Conservation (phyloP, 1,140 invertebrate genomes). For the Neotoxoptera formosana region DNA sequence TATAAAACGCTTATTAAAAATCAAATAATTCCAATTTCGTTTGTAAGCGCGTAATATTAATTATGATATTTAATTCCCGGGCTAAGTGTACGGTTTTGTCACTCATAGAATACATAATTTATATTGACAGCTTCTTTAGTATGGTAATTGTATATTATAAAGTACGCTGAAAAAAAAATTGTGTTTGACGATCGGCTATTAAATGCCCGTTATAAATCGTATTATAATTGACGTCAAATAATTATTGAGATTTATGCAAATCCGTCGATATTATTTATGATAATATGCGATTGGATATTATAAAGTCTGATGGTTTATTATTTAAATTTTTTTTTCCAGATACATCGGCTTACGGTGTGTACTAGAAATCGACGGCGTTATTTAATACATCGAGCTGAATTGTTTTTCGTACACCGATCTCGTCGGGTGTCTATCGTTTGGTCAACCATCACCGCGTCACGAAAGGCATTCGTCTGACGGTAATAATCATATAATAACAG, state of each 20-base stretch:
- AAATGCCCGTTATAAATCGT: not conserved
- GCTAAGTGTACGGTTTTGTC: not conserved
- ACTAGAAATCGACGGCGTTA: too few species aligned
- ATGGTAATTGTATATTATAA: not conserved
- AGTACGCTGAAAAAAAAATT: not conserved
- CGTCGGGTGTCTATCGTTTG: too few species aligned
- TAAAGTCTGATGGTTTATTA: too few species aligned
- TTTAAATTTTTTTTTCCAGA: too few species aligned
- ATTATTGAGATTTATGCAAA: not conserved
- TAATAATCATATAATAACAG: not conserved
- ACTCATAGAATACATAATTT: not conserved
- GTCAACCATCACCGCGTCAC: too few species aligned
- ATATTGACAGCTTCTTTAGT: not conserved
- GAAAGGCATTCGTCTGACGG: too few species aligned
- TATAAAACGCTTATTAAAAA: not conserved
- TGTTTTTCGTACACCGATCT: not conserved
- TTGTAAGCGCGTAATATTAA: not conserved
- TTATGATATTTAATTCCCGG: not conserved
- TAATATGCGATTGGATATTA: not conserved
- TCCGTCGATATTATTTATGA: not conserved
- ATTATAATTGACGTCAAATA: not conserved
- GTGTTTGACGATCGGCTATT: not conserved
- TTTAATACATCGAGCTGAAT: too few species aligned
- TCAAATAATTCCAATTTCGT: not conserved
- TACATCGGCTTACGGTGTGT: too few species aligned